Evolutionary conservation across 2,797 vertebrate genomes (phyloP).

Genomic region (Aeoliscus strigatus): DNA sequence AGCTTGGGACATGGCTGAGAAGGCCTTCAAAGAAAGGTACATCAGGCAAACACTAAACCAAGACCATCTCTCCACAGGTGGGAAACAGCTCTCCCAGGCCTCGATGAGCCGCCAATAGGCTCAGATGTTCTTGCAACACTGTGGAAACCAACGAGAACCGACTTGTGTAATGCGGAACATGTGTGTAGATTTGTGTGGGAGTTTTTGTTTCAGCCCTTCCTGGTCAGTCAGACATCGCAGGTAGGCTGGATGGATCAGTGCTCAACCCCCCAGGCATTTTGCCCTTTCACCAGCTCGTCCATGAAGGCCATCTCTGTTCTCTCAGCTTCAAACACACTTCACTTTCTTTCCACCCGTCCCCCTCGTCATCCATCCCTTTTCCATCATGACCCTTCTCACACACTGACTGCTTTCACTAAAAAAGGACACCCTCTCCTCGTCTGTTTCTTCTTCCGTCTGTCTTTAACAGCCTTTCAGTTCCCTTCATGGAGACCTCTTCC

Average conservation of each 20-base stretch:
- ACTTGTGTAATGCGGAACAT: constrained; percentile 21
- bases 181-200: constrained; percentile 13
- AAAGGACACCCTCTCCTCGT: constrained; percentile 14
- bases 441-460: constrained; percentile 6
- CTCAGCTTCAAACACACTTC: constrained; percentile 37
- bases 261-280: background rate
- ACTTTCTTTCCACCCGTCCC: constrained; percentile 24
- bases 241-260: constrained; percentile 24
- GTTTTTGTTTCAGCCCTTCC: constrained; percentile 1
- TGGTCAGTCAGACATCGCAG: constrained; percentile 17
- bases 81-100: background rate
- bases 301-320: constrained; percentile 74
- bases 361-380: constrained; percentile 4
- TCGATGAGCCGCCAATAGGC: background rate
- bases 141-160: no score
- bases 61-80: no score
- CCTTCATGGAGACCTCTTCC: no score
- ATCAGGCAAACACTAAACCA: background rate
- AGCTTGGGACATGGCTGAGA: constrained; percentile 91
- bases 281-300: constrained; percentile 50
- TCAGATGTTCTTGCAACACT: constrained; percentile 3
- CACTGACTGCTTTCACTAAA: constrained; percentile 57
- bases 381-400: constrained; percentile 21
- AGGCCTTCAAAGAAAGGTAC: constrained; percentile 89
- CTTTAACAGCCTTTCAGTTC: constrained; percentile 22